Conservation (phyloP, 35 echinoderm and acorn worm genomes). For the Amphiura filiformis region DNA sequence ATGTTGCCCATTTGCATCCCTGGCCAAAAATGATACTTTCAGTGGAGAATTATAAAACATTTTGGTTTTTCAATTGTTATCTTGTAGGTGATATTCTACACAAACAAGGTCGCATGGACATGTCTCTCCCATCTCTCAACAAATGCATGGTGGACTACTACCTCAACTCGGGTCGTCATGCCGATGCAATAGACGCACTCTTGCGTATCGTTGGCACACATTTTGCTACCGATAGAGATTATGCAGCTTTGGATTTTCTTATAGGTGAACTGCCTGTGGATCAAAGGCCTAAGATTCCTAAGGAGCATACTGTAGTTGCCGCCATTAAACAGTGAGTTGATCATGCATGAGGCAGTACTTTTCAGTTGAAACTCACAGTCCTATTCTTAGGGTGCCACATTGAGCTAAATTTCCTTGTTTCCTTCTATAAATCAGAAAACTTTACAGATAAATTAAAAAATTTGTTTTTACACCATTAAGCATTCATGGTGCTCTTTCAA, state of each 20-base stretch:
- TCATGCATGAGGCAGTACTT: too few relatives aligned
- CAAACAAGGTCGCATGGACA: constrained; percentile 1
- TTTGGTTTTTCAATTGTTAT: too few relatives aligned
- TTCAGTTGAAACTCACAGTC: too few relatives aligned
- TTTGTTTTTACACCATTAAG: too few relatives aligned
- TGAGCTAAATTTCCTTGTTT: too few relatives aligned
- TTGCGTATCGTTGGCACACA: not conserved
- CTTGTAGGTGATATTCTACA: not conserved
- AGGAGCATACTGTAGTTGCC: not conserved
- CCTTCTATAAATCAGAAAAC: too few relatives aligned
- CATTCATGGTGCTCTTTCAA: too few relatives aligned
- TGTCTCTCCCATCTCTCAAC: not conserved
- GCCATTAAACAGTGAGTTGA: not conserved
- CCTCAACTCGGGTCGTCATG: not conserved
- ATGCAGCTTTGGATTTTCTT: not conserved
- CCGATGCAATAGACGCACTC: not conserved
- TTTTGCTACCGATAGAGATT: not conserved
- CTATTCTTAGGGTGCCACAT: too few relatives aligned
- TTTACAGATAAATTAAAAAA: too few relatives aligned
- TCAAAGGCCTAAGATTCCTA: not conserved
- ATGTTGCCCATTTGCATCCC: too few relatives aligned
- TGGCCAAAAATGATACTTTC: too few relatives aligned
- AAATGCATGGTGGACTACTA: not conserved
- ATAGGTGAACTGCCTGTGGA: not conserved
- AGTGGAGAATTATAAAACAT: too few relatives aligned